These are phyloP conservation scores for Formica selysi DNA, from an alignment of 1,140 invertebrate species.

Conservation along the genomic window DNA sequence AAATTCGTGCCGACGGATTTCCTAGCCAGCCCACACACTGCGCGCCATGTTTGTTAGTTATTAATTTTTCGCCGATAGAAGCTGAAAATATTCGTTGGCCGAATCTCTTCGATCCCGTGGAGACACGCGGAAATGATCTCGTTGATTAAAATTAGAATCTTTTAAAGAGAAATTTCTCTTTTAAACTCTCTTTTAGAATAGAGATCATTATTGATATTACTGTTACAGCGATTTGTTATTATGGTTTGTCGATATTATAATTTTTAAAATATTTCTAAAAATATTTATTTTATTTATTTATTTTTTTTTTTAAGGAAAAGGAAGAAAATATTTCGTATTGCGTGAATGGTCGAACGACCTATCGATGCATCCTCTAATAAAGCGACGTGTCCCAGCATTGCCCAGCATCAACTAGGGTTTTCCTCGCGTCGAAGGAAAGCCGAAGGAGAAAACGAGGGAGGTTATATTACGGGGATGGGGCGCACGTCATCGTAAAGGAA, in stretches of 20 bases:
- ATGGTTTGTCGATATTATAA: neutral
- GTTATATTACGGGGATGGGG: conserved; percentile 72
- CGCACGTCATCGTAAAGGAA: conserved; percentile 80
- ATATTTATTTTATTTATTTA: neutral
- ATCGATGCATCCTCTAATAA: conserved; percentile 54
- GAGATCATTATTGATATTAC: neutral
- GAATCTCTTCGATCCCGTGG: neutral
- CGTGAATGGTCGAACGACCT: neutral
- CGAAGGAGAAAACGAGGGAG: conserved; percentile 63
- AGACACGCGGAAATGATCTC: neutral
- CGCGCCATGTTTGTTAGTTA: conserved; percentile 27
- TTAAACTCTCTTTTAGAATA: neutral
- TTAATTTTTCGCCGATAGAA: neutral
- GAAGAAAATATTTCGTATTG: neutral
- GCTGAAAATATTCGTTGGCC: neutral
- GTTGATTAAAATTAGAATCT: neutral
- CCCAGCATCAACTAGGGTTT: conserved; percentile 31
- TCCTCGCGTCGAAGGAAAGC: conserved; percentile 62
- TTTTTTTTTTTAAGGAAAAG: neutral
- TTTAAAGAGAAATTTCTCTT: neutral
- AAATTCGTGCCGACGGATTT: conserved; percentile 75
- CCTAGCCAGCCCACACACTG: conserved; percentile 21
- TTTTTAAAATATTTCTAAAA: neutral
- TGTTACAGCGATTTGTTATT: neutral
- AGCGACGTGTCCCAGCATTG: conserved; percentile 40